Evolutionary conservation across 1,140 invertebrate species (phyloP), one percentile per base, ranked within the genome.

Genomic region (Papilio aristodemus): DNA sequence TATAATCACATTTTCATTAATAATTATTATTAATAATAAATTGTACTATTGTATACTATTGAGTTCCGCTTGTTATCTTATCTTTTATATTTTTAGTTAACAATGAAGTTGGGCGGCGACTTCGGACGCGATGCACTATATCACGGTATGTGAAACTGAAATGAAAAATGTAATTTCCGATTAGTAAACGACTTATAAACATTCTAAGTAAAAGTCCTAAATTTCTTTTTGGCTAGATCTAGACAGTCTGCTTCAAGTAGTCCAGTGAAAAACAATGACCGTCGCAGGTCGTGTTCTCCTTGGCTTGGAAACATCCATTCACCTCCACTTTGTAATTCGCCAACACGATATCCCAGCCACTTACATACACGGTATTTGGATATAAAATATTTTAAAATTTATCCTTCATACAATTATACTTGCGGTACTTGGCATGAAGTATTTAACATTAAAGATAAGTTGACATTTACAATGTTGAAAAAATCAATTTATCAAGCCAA

Each of bases 241-340:
- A 32, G 5, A 11, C 36, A n/a, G 32, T 60, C 58, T 17, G 1
- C 58, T 60, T 37, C 58, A 11, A 60, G 32, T 10, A 60, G 58
- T 37, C 58, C 58, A 36, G 6, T 32, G 32, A 27, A 27, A 27
- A 58, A 2, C 1, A 19, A 14, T 22, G 14, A 0, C 43, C 46
- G 22, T 5, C 46, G 17, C 22, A 62, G 59, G 17, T 4, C 59
- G 3, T 17, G 32, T 39, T 62, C 59, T 17, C 59, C 59, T 19
- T 62, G 27, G 59, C 19, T 38, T 22, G 59, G 59, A 8, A 62
- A 14, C 6, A 8, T 22, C n/a, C 27, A 19, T 10, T 62, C 59
- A 36, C 59, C 59, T 11, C 59, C 59, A 11, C 59, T 62, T 37
- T 62, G 27, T 9, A 37, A 38, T 13, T 62, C 59, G 1, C 59